Base-by-base conservation (phyloP, 2,888 invertebrate species). In the Petrolisthes cinctipes region DNA sequence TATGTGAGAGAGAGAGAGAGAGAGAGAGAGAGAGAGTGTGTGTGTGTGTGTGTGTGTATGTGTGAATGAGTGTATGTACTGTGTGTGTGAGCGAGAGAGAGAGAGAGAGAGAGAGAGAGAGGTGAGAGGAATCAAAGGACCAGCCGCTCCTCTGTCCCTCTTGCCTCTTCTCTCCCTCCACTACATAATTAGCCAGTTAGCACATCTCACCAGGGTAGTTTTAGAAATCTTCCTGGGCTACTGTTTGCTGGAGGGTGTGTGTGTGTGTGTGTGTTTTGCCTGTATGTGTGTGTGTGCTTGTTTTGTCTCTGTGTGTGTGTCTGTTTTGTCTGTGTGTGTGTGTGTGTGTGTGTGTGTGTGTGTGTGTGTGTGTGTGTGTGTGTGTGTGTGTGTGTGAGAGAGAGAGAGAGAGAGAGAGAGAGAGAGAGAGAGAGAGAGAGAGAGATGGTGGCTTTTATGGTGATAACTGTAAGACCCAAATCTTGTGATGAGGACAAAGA, bases 151-250 rank as follows among this genome's bases (percentile, higher is more conserved):
- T 37, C 37, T 37, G 37, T 37, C 37, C 37, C 37, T 37, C 80
- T 54, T 81, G 71, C 37, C 71, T 66, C 85, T 23, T 51, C 71
- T 23, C 86, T 73, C 37, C 86, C 85, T 57, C 71, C 53, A 85
- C 80, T 66, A 79, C 81, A 82, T 86, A 85, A 86, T 86, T 81
- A 86, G 53, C 86, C 86, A 61, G 71, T 86, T 86, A 86, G 86
- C 86, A 86, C 86, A 57, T 86, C 86, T 86, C 61, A 81, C 82
- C 1, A 3, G 85, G 61, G 75, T 57, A 86, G 82, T 37, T 37
- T 0, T 0, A 37, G 37, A 37, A 37, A 37, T 82, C 80, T 86
- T 1, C 82, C 86, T 53, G 54, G 80, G 86, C 86, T 86, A 76
- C 86, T 75, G 86, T 86, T 54, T 86, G 75, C 86, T 75, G 20